A percentile compares a stretch with the other conserved stretches of the same genome.
Evolutionary conservation across 2,113 vertebrate species (phyloP).

Genomic region (Spilogale gracilis): DNA sequence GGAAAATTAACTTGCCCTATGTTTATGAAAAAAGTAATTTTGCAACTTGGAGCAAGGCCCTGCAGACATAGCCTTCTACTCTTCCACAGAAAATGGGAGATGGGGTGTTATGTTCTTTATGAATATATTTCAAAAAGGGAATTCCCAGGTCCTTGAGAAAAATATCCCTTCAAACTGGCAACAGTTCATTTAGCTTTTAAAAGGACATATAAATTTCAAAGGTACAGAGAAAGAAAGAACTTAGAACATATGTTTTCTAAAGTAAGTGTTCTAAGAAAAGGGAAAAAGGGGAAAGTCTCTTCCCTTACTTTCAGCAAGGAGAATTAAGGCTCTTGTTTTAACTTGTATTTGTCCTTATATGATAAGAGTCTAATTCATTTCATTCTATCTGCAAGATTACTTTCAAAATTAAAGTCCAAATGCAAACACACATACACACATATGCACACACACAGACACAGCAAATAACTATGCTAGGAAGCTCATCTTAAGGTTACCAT

Average conservation of each 20-base stretch:
- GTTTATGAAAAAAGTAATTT: background rate
- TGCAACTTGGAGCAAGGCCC: background rate
- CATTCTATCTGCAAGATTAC: background rate
- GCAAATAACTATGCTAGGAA: background rate
- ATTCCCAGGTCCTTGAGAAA: background rate
- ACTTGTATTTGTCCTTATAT: background rate
- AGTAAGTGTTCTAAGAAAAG: background rate
- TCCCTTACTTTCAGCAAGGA: background rate
- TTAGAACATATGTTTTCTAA: background rate
- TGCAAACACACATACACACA: background rate
- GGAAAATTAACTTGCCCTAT: background rate
- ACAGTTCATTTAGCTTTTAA: background rate
- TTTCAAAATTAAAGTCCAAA: background rate
- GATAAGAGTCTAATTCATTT: background rate
- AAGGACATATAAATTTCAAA: background rate
- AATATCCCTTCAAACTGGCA: background rate
- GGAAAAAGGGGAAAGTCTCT: background rate
- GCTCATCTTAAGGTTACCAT: background rate
- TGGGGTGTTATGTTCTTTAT: background rate
- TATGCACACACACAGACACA: fast-evolving
- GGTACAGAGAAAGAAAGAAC: background rate
- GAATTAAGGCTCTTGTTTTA: background rate
- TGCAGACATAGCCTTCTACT: background rate
- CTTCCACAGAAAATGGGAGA: background rate
- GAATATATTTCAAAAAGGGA: background rate